These are phyloP conservation scores for Dicrostonyx torquatus DNA, from an alignment of 2,797 vertebrate genomes.

Conservation along the genomic window DNA sequence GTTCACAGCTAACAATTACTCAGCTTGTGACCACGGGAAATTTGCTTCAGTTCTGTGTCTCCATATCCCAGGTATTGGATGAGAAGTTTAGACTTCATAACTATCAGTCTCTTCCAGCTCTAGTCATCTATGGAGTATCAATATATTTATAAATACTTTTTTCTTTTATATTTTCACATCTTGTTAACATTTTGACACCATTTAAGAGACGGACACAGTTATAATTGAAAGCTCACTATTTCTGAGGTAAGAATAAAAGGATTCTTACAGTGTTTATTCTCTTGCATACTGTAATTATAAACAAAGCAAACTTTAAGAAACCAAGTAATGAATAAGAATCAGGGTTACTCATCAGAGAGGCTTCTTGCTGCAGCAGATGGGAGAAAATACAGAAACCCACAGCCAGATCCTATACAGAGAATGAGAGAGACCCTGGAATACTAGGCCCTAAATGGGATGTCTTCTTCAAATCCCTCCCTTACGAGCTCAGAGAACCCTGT, in stretches of 20 bases:
- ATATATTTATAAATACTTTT: conserved; percentile 59
- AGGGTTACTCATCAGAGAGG: neutral
- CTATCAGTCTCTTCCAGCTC: neutral
- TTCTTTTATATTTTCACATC: conserved; percentile 56
- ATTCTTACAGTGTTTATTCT: conserved; percentile 38
- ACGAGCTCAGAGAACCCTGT: neutral
- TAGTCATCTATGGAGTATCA: conserved; percentile 58
- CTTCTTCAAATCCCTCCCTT: neutral
- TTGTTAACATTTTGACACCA: conserved; percentile 53
- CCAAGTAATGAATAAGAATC: conserved; percentile 11
- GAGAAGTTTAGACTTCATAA: neutral
- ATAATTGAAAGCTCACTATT: conserved; percentile 61
- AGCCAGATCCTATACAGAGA: neutral
- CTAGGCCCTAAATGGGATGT: neutral
- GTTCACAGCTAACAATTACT: neutral
- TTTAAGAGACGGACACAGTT: conserved; percentile 50
- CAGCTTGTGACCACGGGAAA: neutral
- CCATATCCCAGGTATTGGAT: conserved; percentile 5
- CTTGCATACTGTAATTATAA: conserved; percentile 47
- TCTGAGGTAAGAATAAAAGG: conserved; percentile 41
- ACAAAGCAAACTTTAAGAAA: conserved; percentile 51
- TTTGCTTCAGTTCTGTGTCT: conserved; percentile 38
- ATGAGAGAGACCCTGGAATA: neutral
- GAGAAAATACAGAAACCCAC: neutral
- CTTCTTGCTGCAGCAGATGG: neutral